Evolutionary conservation across 35 echinoderm and acorn worm species (phyloP), one percentile per base, ranked within the genome.

Genomic region (Apostichopus californicus): DNA sequence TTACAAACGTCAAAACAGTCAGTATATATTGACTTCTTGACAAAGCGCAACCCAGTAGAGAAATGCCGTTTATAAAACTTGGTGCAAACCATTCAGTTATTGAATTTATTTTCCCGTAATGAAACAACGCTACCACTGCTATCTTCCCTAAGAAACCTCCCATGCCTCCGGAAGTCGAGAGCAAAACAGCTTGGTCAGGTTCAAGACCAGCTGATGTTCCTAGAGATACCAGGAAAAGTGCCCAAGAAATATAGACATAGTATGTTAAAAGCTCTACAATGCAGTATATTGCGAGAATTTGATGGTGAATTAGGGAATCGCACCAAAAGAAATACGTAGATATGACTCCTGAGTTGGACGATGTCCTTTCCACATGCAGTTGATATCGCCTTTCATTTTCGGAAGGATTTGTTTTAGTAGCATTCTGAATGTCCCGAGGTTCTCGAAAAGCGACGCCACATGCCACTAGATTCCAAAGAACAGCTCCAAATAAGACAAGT

Each of bases 151-250:
- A 14, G 25, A 81, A 46, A 14, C 78, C 78, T 8, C 79, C 79
- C 6, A 81, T 81, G 15, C 79, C 79, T 6, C 79, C 79, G 26
- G 25, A 21, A 15, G 79, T 53, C 14, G 79, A 81, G 14, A 81
- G 14, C 28, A 54, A 6, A 5, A 81, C 79, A 34, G 79, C 79
- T 54, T 81, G 23, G 15, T 14, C 21, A 28, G 14, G 5, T 3
- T 21, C 15, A 7, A 81, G 26, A 8, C 79, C 79, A 15, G 54
- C 25, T 34, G 21, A 34, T 34, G 24, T 81, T 34, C 79, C 79
- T 8, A 81, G 79, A 14, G 79, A 81, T 46, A 81, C 79, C 79
- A 81, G 28, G 28, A 81, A 81, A 34, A 81, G 11, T 28, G 78
- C 78, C 78, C 78, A 81, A 46, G 78, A 81, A 28, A 81, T 28